Percentiles rank a stretch among this genome's conserved stretches.
These are phyloP conservation scores for Antheraea assamensis DNA, from an alignment of 2,888 invertebrate genomes.

Conservation along the genomic window DNA sequence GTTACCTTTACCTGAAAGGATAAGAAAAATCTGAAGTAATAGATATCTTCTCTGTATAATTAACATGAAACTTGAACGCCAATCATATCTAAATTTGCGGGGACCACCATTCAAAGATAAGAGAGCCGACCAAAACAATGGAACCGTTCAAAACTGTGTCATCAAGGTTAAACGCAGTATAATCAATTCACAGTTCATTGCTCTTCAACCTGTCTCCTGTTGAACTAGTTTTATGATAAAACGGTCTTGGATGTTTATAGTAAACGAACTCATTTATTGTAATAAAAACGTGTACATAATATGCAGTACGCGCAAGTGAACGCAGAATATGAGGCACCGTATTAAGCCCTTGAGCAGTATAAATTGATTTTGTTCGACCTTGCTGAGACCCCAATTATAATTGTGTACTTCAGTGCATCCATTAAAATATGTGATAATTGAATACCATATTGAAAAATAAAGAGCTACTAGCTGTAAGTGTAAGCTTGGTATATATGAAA, in stretches of 20 bases:
- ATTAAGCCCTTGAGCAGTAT: background rate
- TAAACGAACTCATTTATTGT: background rate
- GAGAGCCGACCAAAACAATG: conserved; percentile 26
- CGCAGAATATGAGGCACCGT: background rate
- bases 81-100: background rate
- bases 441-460: background rate
- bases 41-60: background rate
- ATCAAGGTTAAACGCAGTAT: conserved; percentile 40
- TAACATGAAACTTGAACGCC: background rate
- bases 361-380: background rate
- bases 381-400: background rate
- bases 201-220: conserved; percentile 42
- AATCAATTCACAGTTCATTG: conserved; percentile 48
- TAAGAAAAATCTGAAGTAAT: background rate
- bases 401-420: background rate
- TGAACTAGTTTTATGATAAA: conserved; percentile 33
- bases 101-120: conserved; percentile 22
- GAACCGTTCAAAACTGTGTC: conserved; percentile 39
- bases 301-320: background rate
- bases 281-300: background rate
- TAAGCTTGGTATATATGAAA: too few relatives aligned
- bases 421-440: background rate
- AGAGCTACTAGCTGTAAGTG: too few relatives aligned
- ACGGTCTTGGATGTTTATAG: conserved; percentile 21
- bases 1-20: background rate